Evolutionary conservation across 2,797 vertebrate species (phyloP).

Genomic region (Acanthiza pusilla): DNA sequence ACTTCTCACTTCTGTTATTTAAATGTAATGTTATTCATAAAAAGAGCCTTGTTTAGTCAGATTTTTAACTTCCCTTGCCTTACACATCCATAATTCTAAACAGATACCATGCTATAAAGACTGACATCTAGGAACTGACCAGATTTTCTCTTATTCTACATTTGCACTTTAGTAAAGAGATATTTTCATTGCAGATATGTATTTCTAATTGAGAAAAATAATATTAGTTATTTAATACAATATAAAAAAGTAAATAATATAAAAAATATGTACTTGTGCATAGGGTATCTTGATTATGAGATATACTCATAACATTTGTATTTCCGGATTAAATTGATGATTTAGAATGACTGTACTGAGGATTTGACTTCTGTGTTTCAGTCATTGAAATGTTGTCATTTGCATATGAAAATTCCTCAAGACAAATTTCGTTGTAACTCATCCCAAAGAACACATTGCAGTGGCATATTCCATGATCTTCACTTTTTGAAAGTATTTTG

Average conservation of each 20-base stretch:
- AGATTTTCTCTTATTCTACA: background rate
- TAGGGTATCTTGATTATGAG: background rate
- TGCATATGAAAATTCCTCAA: background rate
- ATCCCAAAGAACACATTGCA: background rate
- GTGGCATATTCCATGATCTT: background rate
- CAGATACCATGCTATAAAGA: background rate
- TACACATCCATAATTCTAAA: background rate
- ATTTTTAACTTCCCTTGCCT: background rate
- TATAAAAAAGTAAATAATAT: background rate
- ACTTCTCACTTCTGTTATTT: background rate
- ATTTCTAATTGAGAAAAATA: background rate
- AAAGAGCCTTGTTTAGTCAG: background rate
- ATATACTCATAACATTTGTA: background rate
- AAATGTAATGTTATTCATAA: background rate
- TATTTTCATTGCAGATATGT: background rate
- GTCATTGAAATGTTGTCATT: background rate
- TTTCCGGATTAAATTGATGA: background rate
- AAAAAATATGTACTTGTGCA: background rate
- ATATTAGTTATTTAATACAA: background rate
- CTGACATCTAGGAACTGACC: background rate
- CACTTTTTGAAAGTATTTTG: background rate
- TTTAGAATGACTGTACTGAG: background rate
- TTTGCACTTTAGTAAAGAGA: background rate
- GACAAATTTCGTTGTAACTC: background rate
- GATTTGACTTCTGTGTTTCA: background rate